phyloP scores from a whole-genome alignment of 1,140 invertebrate species.

The Eubasilissa regina region DNA sequence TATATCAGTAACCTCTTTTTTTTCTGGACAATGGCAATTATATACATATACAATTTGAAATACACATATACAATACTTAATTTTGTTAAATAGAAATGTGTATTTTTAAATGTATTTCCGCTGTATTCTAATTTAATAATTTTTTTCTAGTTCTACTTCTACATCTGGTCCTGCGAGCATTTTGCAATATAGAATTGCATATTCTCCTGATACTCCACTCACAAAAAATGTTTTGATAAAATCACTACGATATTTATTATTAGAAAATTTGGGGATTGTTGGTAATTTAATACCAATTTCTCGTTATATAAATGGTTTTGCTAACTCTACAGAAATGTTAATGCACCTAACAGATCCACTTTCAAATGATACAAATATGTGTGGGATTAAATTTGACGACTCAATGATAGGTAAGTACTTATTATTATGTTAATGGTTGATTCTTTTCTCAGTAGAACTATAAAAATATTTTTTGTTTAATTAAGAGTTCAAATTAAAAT shows the following conservation, averaged over 20 bases:
- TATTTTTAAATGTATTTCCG: no score
- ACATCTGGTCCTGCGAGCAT: neutral
- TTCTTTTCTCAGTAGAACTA: neutral
- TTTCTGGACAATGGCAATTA: no score
- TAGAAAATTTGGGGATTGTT: neutral
- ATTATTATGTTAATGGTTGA: neutral
- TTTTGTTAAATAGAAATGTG: no score
- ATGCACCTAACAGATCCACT: conserved; percentile 44
- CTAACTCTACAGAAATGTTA: conserved; percentile 45
- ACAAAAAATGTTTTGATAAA: neutral
- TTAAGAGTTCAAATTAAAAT: no score
- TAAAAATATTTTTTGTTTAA: no score
- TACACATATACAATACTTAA: no score
- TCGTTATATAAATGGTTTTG: conserved; percentile 38
- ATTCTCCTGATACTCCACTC: conserved; percentile 21
- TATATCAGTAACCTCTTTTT: no score
- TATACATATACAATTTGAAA: no score
- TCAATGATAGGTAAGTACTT: conserved; percentile 65
- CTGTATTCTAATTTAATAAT: no score
- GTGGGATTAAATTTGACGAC: conserved; percentile 73
- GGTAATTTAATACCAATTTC: conserved; percentile 1
- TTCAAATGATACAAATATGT: conserved; percentile 47
- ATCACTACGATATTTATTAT: conserved; percentile 4
- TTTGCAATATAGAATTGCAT: neutral
- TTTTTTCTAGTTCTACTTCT: neutral